Conservation (phyloP, 53 echinoderm and acorn worm genomes). For the Patiria pectinifera region DNA sequence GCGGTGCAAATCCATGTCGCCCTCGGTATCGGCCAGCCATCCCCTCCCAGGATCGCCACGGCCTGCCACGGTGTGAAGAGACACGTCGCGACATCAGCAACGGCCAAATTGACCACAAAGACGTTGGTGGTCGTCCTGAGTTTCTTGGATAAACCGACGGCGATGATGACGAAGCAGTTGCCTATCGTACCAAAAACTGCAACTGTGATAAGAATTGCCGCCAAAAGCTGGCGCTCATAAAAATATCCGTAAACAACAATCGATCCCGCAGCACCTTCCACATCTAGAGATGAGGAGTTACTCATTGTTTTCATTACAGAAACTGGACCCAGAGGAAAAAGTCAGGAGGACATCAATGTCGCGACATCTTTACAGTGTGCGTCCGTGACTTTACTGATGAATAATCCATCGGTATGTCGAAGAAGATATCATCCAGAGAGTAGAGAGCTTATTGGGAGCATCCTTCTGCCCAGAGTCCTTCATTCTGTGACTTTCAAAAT, state of each 20-base stretch:
- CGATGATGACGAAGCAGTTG: constrained; percentile 48
- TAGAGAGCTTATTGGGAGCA: no score
- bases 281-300: not conserved
- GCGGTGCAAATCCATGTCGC: constrained; percentile 39
- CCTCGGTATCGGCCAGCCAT: constrained; percentile 22
- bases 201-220: not conserved
- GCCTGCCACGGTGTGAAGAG: constrained; percentile 28
- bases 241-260: constrained; percentile 1
- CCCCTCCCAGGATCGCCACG: constrained; percentile 15
- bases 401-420: no score
- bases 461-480: no score
- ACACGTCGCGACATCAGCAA: constrained; percentile 17
- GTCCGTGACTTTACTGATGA: no score
- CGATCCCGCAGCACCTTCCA: not conserved
- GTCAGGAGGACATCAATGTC: no score
- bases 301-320: not conserved
- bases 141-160: constrained; percentile 32
- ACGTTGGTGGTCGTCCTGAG: constrained; percentile 60
- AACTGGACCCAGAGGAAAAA: not conserved
- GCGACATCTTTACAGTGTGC: no score
- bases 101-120: constrained; percentile 56
- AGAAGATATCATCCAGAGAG: no score
- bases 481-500: no score
- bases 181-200: constrained; percentile 10
- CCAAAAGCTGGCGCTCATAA: constrained; percentile 14